A percentile compares a stretch with the other conserved stretches of the same genome.
Evolutionary conservation across 2,113 vertebrate genomes (phyloP).

Genomic region (Vulpes ferrilata): DNA sequence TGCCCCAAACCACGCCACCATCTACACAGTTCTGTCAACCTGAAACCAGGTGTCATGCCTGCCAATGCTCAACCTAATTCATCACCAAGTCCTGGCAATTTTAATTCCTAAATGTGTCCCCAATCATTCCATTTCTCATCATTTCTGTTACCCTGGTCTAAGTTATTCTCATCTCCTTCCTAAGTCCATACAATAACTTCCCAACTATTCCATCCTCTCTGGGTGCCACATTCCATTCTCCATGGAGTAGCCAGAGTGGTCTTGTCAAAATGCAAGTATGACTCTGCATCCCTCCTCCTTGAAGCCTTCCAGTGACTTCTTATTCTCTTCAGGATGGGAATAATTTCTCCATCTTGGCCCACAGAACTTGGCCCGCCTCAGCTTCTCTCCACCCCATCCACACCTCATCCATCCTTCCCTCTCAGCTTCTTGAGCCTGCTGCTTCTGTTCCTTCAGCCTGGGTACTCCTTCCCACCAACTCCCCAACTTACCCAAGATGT

Average conservation of each 20-base stretch:
- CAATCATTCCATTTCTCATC: neutral
- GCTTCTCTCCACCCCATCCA: no score
- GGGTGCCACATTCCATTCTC: neutral
- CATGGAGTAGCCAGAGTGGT: neutral
- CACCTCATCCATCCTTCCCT: neutral
- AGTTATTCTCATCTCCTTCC: neutral
- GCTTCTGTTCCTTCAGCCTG: neutral
- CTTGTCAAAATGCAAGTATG: neutral
- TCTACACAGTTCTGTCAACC: neutral
- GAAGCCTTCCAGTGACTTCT: neutral
- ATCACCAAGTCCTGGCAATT: neutral
- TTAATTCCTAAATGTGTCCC: neutral
- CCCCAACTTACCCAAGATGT: neutral
- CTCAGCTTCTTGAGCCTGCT: neutral
- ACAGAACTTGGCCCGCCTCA: neutral
- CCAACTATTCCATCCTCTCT: neutral
- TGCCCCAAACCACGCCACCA: neutral
- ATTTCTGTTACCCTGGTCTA: neutral
- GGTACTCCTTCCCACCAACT: neutral
- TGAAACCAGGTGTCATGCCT: neutral
- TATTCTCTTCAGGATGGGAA: neutral
- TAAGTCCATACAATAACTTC: rapidly evolving
- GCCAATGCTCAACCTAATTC: neutral
- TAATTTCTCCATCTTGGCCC: neutral
- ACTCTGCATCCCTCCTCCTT: neutral